Percentiles rank a stretch among this genome's conserved stretches.
phyloP scores from a whole-genome alignment of 2,113 vertebrate species.

The Murina feae region DNA sequence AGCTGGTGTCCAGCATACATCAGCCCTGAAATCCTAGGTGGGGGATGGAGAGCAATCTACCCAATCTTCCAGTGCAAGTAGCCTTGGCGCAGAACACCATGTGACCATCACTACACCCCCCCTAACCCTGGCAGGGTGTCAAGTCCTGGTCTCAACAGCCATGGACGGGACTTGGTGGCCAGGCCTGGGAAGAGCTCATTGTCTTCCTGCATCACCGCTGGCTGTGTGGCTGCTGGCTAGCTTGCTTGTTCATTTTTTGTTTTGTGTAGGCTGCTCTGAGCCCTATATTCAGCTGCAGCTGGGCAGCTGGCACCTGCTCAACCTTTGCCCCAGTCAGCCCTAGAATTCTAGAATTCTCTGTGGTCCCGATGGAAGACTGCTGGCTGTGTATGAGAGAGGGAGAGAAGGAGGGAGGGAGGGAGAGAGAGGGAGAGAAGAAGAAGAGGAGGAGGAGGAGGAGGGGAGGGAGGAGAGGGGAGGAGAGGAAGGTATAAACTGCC shows the following conservation, averaged over 20 bases:
- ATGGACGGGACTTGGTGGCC: constrained; percentile 44
- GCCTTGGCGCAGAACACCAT: neutral
- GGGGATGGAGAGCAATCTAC: neutral
- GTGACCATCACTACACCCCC: neutral
- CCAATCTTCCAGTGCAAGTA: neutral
- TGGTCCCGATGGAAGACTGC: neutral
- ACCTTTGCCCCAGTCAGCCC: neutral
- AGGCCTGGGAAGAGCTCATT: constrained; percentile 41
- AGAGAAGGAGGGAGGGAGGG: too few relatives aligned
- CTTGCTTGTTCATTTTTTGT: constrained; percentile 29
- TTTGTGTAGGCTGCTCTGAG: constrained; percentile 20
- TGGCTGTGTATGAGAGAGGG: neutral
- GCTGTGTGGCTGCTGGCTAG: constrained; percentile 39
- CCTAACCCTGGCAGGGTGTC: neutral
- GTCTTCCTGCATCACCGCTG: constrained; percentile 14
- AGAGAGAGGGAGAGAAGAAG: neutral
- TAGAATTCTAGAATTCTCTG: constrained; percentile 32
- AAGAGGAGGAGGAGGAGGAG: rapidly evolving
- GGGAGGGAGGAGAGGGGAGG: neutral
- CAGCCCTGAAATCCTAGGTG: neutral
- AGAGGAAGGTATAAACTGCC: neutral
- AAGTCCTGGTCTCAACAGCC: constrained; percentile 42
- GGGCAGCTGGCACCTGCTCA: constrained; percentile 31
- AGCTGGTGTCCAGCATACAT: neutral
- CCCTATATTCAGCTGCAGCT: constrained; percentile 45